phyloP scores from a whole-genome alignment of 2,797 vertebrate species.

The Toxotes lorentzi region DNA sequence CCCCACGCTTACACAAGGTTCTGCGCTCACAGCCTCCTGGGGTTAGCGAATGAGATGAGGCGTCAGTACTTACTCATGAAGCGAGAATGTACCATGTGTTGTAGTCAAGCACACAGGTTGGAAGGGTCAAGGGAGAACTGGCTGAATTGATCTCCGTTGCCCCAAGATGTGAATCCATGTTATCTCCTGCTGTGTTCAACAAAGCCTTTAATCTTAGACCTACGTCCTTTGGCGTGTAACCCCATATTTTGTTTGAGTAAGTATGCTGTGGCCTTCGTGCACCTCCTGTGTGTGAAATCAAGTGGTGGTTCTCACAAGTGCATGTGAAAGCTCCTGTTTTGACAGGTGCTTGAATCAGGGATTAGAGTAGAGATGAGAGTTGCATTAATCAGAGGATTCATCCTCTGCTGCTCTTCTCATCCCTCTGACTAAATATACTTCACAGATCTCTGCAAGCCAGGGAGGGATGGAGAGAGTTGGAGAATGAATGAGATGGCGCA shows the following conservation, averaged over 20 bases:
- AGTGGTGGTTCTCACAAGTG: constrained; percentile 58
- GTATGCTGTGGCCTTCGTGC: constrained; percentile 25
- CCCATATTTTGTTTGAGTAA: constrained; percentile 24
- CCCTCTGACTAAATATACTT: constrained; percentile 70
- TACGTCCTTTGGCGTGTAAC: constrained; percentile 30
- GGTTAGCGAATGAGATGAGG: constrained; percentile 22
- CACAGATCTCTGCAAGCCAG: constrained; percentile 45
- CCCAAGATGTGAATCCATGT: constrained; percentile 5
- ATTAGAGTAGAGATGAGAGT: constrained; percentile 74
- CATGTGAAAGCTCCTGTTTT: constrained; percentile 76
- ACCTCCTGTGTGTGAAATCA: constrained; percentile 41
- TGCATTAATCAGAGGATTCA: constrained; percentile 78
- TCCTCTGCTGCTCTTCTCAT: constrained; percentile 65
- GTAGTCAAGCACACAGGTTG: neutral
- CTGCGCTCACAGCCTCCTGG: constrained; percentile 7
- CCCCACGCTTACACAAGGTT: constrained; percentile 19
- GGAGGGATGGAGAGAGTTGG: constrained; percentile 32
- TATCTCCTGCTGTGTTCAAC: constrained; percentile 34
- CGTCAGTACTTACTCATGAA: constrained; percentile 18
- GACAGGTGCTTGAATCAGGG: constrained; percentile 80
- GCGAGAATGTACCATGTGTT: neutral
- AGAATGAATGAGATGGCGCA: constrained; percentile 55
- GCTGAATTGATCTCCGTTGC: constrained; percentile 22
- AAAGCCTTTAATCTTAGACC: constrained; percentile 63
- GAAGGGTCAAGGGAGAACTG: constrained; percentile 15